Evolutionary conservation across 2,888 invertebrate species (phyloP).

Genomic region (Dermolepida albohirtum): DNA sequence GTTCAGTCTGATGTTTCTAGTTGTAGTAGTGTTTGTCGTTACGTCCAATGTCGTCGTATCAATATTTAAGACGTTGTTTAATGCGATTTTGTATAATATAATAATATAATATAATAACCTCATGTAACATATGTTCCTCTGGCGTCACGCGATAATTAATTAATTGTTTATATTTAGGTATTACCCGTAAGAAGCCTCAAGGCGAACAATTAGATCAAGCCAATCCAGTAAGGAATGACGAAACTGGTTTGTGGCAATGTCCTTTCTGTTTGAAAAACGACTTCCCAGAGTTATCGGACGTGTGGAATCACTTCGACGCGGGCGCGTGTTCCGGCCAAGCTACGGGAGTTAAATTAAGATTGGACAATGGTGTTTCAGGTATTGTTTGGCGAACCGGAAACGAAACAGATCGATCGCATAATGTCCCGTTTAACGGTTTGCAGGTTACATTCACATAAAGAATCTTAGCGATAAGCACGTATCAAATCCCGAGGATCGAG

Average conservation of each 20-base stretch:
- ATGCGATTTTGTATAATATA: too few relatives aligned
- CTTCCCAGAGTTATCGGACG: slow-evolving; percentile 95
- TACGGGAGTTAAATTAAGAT: slow-evolving; percentile 86
- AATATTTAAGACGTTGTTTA: too few relatives aligned
- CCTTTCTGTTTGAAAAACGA: slow-evolving; percentile 97
- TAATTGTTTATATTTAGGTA: slow-evolving; percentile 70
- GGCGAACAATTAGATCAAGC: slow-evolving; percentile 95
- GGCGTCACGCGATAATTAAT: background rate
- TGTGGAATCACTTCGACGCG: slow-evolving; percentile 98
- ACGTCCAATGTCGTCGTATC: too few relatives aligned
- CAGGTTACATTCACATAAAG: slow-evolving; percentile 92
- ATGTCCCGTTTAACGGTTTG: too few relatives aligned
- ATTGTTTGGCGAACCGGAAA: background rate
- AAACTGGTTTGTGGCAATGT: slow-evolving; percentile 96
- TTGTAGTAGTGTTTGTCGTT: too few relatives aligned
- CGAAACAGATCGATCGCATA: too few relatives aligned
- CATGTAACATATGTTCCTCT: too few relatives aligned
- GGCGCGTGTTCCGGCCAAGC: slow-evolving; percentile 96
- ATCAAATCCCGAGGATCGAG: slow-evolving; percentile 92
- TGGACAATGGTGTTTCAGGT: slow-evolving; percentile 91
- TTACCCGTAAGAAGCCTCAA: slow-evolving; percentile 89
- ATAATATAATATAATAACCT: too few relatives aligned
- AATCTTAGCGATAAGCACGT: slow-evolving; percentile 95
- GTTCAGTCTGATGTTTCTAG: too few relatives aligned
- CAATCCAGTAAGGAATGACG: slow-evolving; percentile 94